Conservation (phyloP, 2,797 vertebrate species). For the Lagorchestes hirsutus region DNA sequence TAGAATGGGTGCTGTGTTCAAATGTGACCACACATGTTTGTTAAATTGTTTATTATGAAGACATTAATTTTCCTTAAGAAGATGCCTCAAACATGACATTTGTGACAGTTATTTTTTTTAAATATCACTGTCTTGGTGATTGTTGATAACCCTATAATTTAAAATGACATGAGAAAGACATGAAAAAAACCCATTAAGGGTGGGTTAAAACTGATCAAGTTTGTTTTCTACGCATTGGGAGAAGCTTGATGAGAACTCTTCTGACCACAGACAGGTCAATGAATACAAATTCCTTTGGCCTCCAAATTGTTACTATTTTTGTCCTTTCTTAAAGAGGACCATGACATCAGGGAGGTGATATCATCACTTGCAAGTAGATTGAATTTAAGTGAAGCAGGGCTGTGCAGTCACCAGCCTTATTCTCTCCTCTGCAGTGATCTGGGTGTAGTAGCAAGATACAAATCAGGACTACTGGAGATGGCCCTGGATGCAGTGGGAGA, state of each 20-base stretch:
- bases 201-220: not conserved
- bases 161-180: not conserved
- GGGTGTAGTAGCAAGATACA: not conserved
- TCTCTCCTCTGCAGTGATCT: not conserved
- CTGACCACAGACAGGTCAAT: not conserved
- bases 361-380: not conserved
- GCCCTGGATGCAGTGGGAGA: not conserved
- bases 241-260: not conserved
- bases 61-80: not conserved
- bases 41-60: not conserved
- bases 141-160: not conserved
- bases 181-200: not conserved
- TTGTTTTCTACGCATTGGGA: not conserved
- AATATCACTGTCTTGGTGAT: not conserved
- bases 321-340: too few relatives aligned
- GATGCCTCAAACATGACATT: not conserved
- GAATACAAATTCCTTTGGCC: not conserved
- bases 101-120: not conserved
- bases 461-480: not conserved
- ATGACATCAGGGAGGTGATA: too few relatives aligned
- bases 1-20: not conserved
- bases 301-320: not conserved
- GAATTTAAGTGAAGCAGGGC: not conserved
- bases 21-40: not conserved
- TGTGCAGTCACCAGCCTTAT: too few relatives aligned